Evolutionary conservation across 2,113 vertebrate species (phyloP).

Genomic region (Galemys pyrenaicus): DNA sequence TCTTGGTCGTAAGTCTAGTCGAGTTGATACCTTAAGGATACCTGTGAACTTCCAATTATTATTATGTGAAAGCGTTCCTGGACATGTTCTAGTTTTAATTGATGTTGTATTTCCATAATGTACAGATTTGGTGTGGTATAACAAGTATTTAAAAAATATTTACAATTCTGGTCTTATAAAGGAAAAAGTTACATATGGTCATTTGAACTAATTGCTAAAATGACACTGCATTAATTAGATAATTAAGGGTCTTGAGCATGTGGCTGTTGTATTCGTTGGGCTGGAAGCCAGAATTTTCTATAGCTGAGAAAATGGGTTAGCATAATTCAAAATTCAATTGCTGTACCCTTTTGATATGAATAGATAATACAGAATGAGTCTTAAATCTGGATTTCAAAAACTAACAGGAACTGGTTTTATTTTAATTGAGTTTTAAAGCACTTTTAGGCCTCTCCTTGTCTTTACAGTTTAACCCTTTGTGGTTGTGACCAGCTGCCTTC

Average conservation of each 20-base stretch:
- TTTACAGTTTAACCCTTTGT: slow-evolving; percentile 82
- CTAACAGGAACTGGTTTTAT: slow-evolving; percentile 74
- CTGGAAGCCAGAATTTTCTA: slow-evolving; percentile 83
- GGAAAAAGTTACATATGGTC: slow-evolving; percentile 84
- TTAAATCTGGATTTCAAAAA: slow-evolving; percentile 80
- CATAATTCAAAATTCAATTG: slow-evolving; percentile 83
- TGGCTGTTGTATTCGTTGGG: slow-evolving; percentile 87
- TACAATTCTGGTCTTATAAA: slow-evolving; percentile 78
- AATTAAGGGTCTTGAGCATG: slow-evolving; percentile 87
- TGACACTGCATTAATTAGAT: slow-evolving; percentile 88
- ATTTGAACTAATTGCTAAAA: slow-evolving; percentile 88
- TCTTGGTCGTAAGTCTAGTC: not conserved
- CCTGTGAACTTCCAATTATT: not conserved
- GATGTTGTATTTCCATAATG: not conserved
- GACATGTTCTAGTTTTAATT: not conserved
- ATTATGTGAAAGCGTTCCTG: not conserved
- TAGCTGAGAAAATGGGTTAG: slow-evolving; percentile 80
- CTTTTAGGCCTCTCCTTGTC: slow-evolving; percentile 67
- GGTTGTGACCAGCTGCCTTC: slow-evolving; percentile 39
- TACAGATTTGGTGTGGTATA: not conserved
- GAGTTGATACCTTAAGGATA: not conserved
- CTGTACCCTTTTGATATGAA: slow-evolving; percentile 72
- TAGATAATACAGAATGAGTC: slow-evolving; percentile 74
- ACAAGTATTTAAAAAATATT: slow-evolving; percentile 62
- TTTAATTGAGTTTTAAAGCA: slow-evolving; percentile 83